A percentile compares a stretch with the other conserved stretches of the same genome.
phyloP scores from a whole-genome alignment of 2,888 invertebrate species.

The Vanessa cardui region DNA sequence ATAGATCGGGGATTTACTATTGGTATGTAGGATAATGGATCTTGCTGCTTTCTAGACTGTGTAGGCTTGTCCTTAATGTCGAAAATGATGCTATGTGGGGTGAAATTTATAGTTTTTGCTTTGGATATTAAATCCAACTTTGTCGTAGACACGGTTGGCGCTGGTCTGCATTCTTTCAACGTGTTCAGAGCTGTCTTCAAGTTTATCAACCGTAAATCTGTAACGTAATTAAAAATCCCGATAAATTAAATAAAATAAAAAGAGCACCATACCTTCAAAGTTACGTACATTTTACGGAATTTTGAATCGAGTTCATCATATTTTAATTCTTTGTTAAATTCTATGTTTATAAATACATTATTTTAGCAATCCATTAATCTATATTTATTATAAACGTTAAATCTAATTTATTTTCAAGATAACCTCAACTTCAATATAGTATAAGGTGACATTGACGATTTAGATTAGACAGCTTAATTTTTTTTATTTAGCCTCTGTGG shows the following conservation, averaged over 20 bases:
- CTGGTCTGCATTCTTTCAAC: constrained; percentile 59
- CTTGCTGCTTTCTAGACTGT: constrained; percentile 56
- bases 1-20: constrained; percentile 74
- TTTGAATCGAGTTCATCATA: constrained; percentile 68
- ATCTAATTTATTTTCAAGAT: background rate
- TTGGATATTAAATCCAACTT: constrained; percentile 49
- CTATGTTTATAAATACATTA: constrained; percentile 5
- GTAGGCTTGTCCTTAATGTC: constrained; percentile 60
- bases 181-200: constrained; percentile 62
- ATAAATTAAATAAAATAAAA: constrained; percentile 16
- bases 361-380: background rate
- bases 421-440: constrained; percentile 9
- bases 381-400: background rate
- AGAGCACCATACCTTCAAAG: constrained; percentile 52
- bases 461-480: too few species aligned
- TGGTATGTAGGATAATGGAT: constrained; percentile 69
- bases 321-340: background rate
- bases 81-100: constrained; percentile 63
- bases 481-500: too few species aligned
- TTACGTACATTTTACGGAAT: constrained; percentile 70
- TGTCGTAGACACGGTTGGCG: constrained; percentile 37
- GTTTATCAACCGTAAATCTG: constrained; percentile 70
- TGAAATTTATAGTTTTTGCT: constrained; percentile 53
- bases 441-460: constrained; percentile 2
- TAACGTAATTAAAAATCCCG: constrained; percentile 42